Evolutionary conservation across 2,888 invertebrate species (phyloP), one percentile per base, ranked within the genome.

Genomic region (Macrosoma leucophasiata): DNA sequence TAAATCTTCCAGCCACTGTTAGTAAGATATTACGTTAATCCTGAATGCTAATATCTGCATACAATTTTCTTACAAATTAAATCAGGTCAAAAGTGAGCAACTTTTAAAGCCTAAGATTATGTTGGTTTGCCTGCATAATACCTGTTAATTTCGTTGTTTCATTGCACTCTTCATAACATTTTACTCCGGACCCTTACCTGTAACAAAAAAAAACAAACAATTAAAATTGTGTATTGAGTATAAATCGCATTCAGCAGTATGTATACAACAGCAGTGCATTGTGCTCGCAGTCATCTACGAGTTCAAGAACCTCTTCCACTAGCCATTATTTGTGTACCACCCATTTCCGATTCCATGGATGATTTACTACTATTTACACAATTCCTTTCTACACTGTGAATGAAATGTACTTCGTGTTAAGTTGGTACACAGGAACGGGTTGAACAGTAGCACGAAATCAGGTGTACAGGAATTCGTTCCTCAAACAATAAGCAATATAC

Each of bases 401-500:
- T 46, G 59, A 47, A 59, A 59, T 62, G 64, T 58, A 58, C 43
- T 44, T 55, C 52, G 55, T 52, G 56, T 41, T 55, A 52, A 49
- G 48, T 50, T 49, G 48, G 39, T 41, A 34, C 28, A 41, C 37
- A 41, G 36, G 37, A 46, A 44, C 43, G 36, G 33, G 42, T 43
- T 39, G 13, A 36, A 43, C 50, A 50, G 38, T 63, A 61, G 55
- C 57, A 55, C 48, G 56, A 61, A 59, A 50, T 45, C 50, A 57
- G 50, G 55, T 49, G 56, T 46, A 46, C 42, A 50, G 61, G 67
- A 62, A 75, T 75, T 60, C 54, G 48, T 61, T 52, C 56, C 60
- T 56, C 50, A 68, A 74, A 76, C 72, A 76, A 67, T 63, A 55
- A 52, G 43, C 50, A 48, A 52, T 52, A 48, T 38, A 45, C 37